phyloP scores from a whole-genome alignment of 2,888 invertebrate species.

The Epicampocera succincta region DNA sequence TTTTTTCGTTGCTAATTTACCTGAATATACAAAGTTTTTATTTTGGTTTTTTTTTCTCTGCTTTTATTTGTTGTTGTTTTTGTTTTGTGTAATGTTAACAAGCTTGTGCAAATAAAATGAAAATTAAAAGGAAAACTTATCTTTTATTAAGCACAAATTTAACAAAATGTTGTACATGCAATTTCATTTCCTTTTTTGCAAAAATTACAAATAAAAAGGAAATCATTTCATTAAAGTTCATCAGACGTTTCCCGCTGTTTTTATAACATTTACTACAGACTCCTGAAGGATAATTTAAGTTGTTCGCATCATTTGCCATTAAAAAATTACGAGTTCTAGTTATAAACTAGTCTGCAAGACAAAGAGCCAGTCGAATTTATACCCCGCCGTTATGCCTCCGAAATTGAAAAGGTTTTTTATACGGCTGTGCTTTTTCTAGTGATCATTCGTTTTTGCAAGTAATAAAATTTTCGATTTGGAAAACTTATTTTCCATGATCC shows the following conservation, averaged over 20 bases:
- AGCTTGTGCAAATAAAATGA: constrained; percentile 10
- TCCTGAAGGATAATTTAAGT: background rate
- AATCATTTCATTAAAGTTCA: constrained; percentile 11
- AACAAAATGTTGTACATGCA: constrained; percentile 13
- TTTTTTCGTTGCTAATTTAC: constrained; percentile 28
- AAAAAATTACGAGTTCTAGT: too few relatives aligned
- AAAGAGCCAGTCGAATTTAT: too few relatives aligned
- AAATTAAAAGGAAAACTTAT: constrained; percentile 6
- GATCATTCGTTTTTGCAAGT: too few relatives aligned
- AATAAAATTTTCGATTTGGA: too few relatives aligned
- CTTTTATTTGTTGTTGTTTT: constrained; percentile 23
- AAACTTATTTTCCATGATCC: too few relatives aligned
- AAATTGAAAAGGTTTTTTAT: too few relatives aligned
- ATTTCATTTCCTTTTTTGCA: constrained; percentile 4
- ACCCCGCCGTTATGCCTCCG: too few relatives aligned
- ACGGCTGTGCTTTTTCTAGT: too few relatives aligned
- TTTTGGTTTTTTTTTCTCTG: background rate
- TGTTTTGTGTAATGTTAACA: constrained; percentile 30
- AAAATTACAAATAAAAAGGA: background rate
- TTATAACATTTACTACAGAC: background rate
- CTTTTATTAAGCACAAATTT: constrained; percentile 21
- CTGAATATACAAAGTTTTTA: constrained; percentile 1
- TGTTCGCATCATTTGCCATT: too few relatives aligned
- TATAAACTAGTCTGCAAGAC: too few relatives aligned
- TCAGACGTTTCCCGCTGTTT: background rate